These are phyloP conservation scores for Epinephelus awoara DNA, from an alignment of 2,797 vertebrate genomes.

Conservation along the genomic window DNA sequence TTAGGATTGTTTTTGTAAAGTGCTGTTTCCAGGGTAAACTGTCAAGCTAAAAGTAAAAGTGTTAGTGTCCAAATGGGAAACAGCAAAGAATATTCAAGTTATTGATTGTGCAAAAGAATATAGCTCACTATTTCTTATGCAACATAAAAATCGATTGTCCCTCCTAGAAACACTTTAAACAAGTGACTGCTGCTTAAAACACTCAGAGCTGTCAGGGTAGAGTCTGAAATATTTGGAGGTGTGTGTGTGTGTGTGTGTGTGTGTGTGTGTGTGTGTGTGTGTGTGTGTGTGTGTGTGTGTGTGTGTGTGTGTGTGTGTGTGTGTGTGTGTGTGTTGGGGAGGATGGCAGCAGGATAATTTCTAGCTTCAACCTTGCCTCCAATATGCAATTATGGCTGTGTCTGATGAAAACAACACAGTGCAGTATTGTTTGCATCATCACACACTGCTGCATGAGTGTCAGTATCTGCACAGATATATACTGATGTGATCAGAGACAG, in stretches of 20 bases:
- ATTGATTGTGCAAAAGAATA: neutral
- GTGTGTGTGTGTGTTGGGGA: neutral
- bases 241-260: neutral
- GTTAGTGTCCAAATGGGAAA: neutral
- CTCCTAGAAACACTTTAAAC: neutral
- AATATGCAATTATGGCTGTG: conserved; percentile 8
- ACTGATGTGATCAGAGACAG: conserved; percentile 51
- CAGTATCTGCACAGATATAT: neutral
- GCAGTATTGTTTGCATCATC: neutral
- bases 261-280: neutral
- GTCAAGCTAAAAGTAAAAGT: neutral
- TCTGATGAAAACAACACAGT: conserved; percentile 10
- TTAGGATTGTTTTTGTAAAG: neutral
- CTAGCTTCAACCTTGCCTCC: neutral
- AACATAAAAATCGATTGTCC: neutral
- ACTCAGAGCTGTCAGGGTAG: neutral
- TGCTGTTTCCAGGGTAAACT: neutral
- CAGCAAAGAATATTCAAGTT: neutral
- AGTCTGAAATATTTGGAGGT: neutral
- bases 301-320: too few species aligned
- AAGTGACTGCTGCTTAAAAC: neutral
- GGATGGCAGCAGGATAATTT: conserved; percentile 6
- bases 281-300: neutral
- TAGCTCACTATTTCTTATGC: neutral
- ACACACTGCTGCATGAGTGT: neutral